Conservation (phyloP, 2,113 vertebrate genomes). For the Vombatus ursinus region DNA sequence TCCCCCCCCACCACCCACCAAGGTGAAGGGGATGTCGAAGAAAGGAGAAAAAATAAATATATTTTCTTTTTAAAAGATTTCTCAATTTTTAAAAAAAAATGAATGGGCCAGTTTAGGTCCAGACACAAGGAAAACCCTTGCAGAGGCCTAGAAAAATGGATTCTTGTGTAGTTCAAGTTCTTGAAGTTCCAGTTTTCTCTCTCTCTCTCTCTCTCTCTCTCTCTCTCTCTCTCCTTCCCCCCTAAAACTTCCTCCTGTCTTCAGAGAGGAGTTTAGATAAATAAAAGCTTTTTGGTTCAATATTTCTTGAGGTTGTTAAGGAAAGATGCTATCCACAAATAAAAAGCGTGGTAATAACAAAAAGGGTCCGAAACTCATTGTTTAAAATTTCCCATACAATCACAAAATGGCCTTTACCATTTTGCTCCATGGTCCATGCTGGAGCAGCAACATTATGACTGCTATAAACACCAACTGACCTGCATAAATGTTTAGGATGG, state of each 20-base stretch:
- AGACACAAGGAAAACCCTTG: not conserved
- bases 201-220: no score
- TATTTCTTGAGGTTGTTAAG: not conserved
- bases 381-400: not conserved
- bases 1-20: no score
- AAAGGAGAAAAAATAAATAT: not conserved
- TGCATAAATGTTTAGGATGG: slow-evolving; percentile 50
- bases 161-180: not conserved
- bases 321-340: not conserved
- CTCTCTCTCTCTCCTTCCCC: not conserved
- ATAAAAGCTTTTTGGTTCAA: not conserved
- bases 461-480: not conserved
- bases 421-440: not conserved
- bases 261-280: not conserved
- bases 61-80: not conserved
- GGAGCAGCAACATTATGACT: slow-evolving; percentile 27
- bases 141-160: not conserved
- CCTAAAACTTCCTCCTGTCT: not conserved
- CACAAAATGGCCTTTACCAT: not conserved
- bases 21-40: not conserved
- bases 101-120: not conserved
- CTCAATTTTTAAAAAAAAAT: not conserved
- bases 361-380: not conserved
- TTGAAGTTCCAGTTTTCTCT: not conserved
- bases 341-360: not conserved